phyloP scores from a whole-genome alignment of 53 echinoderm and acorn worm genomes.

The Crossaster papposus region DNA sequence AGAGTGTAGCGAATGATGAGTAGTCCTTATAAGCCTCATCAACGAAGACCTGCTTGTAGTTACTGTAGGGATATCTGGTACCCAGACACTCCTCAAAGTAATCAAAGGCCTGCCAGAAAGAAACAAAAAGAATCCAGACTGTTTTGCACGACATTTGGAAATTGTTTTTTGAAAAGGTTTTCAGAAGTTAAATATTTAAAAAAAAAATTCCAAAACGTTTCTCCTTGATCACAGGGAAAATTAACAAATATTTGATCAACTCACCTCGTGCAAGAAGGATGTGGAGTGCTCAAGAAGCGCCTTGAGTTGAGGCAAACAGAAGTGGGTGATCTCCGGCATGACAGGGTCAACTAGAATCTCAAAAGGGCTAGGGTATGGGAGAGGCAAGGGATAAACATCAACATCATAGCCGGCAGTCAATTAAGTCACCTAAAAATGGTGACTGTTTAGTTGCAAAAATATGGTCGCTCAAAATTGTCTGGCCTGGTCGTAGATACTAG shows the following conservation, averaged over 20 bases:
- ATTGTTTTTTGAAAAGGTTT: neutral
- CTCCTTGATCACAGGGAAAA: neutral
- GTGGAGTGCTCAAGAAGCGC: constrained; percentile 88
- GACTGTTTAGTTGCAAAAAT: neutral
- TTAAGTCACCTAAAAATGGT: neutral
- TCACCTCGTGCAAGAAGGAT: constrained; percentile 91
- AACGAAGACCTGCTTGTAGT: constrained; percentile 98
- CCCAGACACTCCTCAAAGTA: constrained; percentile 92
- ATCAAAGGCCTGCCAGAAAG: constrained; percentile 79
- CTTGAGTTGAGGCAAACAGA: constrained; percentile 89
- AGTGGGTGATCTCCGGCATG: constrained; percentile 97
- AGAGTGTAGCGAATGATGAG: constrained; percentile 74
- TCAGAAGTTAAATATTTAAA: neutral
- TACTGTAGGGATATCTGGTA: constrained; percentile 88
- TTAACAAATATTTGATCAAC: neutral
- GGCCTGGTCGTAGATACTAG: no score
- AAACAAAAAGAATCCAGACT: neutral
- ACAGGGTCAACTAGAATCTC: constrained; percentile 93
- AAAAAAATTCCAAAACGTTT: no score
- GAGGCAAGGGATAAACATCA: neutral
- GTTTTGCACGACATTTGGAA: no score
- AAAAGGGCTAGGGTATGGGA: constrained; percentile 68
- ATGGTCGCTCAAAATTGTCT: no score
- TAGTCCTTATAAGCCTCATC: constrained; percentile 87
- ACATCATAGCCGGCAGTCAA: neutral